Conservation (phyloP, 2,113 vertebrate species). For the Mirza zaza region DNA sequence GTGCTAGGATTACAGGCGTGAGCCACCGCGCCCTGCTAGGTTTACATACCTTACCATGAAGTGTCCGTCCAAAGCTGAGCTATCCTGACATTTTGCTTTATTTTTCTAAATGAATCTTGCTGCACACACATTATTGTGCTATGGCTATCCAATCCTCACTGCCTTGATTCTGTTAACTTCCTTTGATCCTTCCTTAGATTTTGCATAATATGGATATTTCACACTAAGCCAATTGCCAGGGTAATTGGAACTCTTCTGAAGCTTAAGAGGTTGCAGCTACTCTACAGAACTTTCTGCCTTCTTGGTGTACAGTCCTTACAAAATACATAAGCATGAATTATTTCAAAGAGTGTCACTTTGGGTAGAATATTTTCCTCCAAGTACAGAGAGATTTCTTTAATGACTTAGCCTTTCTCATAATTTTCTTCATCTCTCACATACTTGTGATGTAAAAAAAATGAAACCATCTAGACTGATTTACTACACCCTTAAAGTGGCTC, state of each 20-base stretch:
- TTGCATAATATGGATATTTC: constrained; percentile 50
- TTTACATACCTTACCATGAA: neutral
- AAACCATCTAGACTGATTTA: constrained; percentile 9
- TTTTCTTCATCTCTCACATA: constrained; percentile 13
- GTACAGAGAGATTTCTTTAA: constrained; percentile 24
- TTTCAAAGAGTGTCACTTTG: constrained; percentile 14
- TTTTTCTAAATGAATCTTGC: constrained; percentile 41
- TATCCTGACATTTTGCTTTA: constrained; percentile 2
- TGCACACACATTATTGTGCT: neutral
- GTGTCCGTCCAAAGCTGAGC: neutral
- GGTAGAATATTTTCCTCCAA: constrained; percentile 22
- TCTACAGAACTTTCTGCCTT: neutral
- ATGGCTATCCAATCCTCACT: neutral
- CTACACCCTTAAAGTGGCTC: neutral
- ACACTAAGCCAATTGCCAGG: neutral
- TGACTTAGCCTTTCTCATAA: neutral
- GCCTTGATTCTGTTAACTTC: constrained; percentile 30
- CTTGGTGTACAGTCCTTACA: constrained; percentile 31
- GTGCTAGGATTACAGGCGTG: no score
- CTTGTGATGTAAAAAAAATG: neutral
- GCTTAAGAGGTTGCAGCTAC: neutral
- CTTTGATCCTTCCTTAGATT: constrained; percentile 16
- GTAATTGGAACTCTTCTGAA: constrained; percentile 29
- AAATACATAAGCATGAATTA: constrained; percentile 46
- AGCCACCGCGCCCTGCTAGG: no score